Evolutionary conservation across 2,113 vertebrate species (phyloP).

Genomic region (Nansenia antarctica): DNA sequence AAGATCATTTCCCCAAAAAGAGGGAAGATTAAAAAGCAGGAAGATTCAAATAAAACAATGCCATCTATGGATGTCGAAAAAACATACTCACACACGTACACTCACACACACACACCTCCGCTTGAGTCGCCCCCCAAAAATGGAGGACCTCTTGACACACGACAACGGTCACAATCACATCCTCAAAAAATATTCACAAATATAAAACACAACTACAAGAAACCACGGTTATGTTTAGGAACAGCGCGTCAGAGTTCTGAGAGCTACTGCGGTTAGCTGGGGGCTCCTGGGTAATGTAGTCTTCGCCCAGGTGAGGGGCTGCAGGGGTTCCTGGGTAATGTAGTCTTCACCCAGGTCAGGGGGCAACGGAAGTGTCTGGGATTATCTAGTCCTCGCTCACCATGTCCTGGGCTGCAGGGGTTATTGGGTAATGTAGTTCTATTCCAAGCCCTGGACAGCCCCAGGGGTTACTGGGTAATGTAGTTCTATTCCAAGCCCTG

Average conservation of each 20-base stretch:
- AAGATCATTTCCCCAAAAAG: slow-evolving; percentile 53
- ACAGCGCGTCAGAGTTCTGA: neutral
- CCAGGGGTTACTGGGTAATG: neutral
- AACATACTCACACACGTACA: too few species aligned
- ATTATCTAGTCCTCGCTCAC: too few species aligned
- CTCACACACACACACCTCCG: slow-evolving; percentile 47
- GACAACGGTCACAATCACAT: slow-evolving; percentile 45
- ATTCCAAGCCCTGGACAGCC: neutral
- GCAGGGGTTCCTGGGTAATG: neutral
- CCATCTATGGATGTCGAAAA: slow-evolving; percentile 47
- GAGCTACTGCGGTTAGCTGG: neutral
- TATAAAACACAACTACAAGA: slow-evolving; percentile 7
- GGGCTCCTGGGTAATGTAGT: neutral
- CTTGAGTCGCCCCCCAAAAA: slow-evolving; percentile 31
- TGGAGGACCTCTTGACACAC: slow-evolving; percentile 65
- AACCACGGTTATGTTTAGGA: neutral
- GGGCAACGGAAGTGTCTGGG: too few species aligned
- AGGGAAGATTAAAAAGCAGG: slow-evolving; percentile 56
- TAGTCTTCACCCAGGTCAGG: neutral
- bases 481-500: neutral
- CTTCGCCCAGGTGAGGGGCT: neutral
- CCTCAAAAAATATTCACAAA: slow-evolving; percentile 14
- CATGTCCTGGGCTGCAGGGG: too few species aligned
- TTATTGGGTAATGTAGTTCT: neutral
- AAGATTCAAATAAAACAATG: slow-evolving; percentile 59